A percentile compares a stretch with the other conserved stretches of the same genome.
Evolutionary conservation across 1,140 invertebrate species (phyloP).

Genomic region (Nylanderia fulva): DNA sequence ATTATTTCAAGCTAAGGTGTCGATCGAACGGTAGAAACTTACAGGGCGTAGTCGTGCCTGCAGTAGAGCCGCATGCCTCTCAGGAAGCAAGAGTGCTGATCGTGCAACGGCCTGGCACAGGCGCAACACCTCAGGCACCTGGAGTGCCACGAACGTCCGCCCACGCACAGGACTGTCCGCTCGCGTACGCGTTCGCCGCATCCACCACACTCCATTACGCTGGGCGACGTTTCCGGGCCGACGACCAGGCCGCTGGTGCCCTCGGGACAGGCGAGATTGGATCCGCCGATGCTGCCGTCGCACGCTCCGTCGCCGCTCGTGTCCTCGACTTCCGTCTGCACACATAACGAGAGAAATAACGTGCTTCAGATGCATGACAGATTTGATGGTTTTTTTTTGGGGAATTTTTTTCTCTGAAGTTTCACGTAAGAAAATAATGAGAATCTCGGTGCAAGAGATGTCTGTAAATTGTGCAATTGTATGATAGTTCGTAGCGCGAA

Average conservation of each 20-base stretch:
- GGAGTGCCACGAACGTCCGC: constrained; percentile 84
- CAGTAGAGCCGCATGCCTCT: constrained; percentile 84
- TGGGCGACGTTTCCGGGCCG: constrained; percentile 74
- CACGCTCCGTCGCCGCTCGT: constrained; percentile 75
- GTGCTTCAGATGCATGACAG: background rate
- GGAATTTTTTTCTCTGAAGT: too few species aligned
- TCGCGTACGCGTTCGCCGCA: constrained; percentile 84
- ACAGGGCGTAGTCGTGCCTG: constrained; percentile 84
- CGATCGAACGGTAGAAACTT: constrained; percentile 74
- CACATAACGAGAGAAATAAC: constrained; percentile 58
- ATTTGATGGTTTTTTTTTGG: too few species aligned
- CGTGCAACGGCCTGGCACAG: constrained; percentile 83
- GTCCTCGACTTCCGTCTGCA: constrained; percentile 81
- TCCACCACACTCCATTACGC: constrained; percentile 84
- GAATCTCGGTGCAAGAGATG: background rate
- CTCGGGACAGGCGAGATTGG: constrained; percentile 65
- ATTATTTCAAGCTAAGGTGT: constrained; percentile 45
- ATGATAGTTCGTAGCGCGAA: too few species aligned
- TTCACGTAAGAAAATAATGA: background rate
- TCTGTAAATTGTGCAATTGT: too few species aligned
- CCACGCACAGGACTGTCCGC: constrained; percentile 84
- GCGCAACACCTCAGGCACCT: constrained; percentile 84
- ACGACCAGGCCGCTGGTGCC: constrained; percentile 64
- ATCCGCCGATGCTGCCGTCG: constrained; percentile 70
- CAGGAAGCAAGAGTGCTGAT: constrained; percentile 84